Evolutionary conservation across 2,888 invertebrate genomes (phyloP).

Genomic region (Corbicula japonica): DNA sequence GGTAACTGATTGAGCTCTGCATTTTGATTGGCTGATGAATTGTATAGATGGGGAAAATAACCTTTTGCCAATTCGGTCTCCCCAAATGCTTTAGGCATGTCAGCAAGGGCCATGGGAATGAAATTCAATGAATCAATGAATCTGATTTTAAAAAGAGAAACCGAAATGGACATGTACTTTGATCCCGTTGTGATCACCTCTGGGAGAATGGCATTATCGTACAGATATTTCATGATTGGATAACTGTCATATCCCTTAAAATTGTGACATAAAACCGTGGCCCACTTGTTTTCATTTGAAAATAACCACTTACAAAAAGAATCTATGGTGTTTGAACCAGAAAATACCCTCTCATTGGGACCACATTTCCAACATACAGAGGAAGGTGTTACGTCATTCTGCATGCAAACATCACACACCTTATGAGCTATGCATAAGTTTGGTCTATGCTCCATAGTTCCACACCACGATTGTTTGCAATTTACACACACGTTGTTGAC

Average conservation of each 20-base stretch:
- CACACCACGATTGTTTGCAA: not conserved
- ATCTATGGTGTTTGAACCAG: not conserved
- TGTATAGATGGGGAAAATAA: slow-evolving; percentile 52
- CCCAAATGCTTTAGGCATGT: slow-evolving; percentile 43
- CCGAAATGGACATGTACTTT: slow-evolving; percentile 22
- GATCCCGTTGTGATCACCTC: too few species aligned
- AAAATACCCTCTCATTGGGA: slow-evolving; percentile 8
- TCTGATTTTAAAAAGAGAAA: slow-evolving; percentile 3
- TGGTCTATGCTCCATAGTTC: slow-evolving; percentile 3
- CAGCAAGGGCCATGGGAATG: slow-evolving; percentile 41
- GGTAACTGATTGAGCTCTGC: slow-evolving; percentile 6
- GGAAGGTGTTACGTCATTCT: not conserved
- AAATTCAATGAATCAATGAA: slow-evolving; percentile 49
- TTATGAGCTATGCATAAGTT: slow-evolving; percentile 18
- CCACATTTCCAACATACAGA: slow-evolving; percentile 8
- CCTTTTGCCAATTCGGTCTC: slow-evolving; percentile 40
- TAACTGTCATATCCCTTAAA: too few species aligned
- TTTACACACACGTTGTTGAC: slow-evolving; percentile 1
- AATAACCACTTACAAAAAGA: slow-evolving; percentile 46
- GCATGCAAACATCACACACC: slow-evolving; percentile 5
- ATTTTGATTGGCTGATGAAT: slow-evolving; percentile 34
- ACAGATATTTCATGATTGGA: slow-evolving; percentile 42
- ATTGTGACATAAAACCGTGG: too few species aligned
- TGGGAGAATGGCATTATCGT: slow-evolving; percentile 40
- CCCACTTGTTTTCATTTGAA: slow-evolving; percentile 35